Percentiles rank a stretch among this genome's conserved stretches.
Conservation (phyloP, 2,888 invertebrate genomes). For the Hirtodrosophila trivittata region DNA sequence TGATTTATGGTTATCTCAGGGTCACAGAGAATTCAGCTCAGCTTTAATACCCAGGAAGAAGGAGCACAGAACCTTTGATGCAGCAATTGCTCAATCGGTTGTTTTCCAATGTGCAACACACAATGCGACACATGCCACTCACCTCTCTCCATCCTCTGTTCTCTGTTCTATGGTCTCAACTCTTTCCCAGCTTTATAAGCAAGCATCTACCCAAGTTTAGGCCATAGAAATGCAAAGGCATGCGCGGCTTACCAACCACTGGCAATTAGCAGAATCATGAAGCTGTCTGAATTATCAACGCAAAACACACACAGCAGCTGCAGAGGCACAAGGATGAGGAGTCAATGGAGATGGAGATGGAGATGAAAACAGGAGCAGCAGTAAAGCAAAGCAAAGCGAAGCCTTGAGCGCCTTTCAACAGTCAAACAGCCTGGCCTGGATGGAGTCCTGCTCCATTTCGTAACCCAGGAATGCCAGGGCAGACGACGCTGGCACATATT, state of each 20-base stretch:
- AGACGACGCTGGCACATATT: constrained; percentile 53
- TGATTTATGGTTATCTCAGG: constrained; percentile 56
- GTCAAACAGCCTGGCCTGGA: constrained; percentile 1
- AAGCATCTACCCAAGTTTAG: background rate
- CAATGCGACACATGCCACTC: constrained; percentile 27
- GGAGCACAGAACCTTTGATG: constrained; percentile 12
- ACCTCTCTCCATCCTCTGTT: background rate
- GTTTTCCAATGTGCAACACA: constrained; percentile 19
- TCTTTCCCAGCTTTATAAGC: background rate
- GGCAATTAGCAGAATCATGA: constrained; percentile 69
- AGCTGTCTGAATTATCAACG: constrained; percentile 66
- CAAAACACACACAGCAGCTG: constrained; percentile 13
- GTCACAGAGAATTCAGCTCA: constrained; percentile 9
- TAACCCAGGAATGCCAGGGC: constrained; percentile 30
- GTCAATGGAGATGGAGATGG: background rate
- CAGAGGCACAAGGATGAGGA: background rate
- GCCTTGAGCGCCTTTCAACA: constrained; percentile 50
- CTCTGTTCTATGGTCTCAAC: background rate
- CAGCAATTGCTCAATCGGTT: constrained; percentile 17
- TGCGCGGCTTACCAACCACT: constrained; percentile 57
- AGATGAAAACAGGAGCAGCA: background rate
- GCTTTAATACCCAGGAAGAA: constrained; percentile 10
- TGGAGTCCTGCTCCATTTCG: constrained; percentile 2
- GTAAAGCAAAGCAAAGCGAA: constrained; percentile 1
- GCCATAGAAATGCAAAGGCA: constrained; percentile 55